Evolutionary conservation across 2,797 vertebrate genomes (phyloP), one percentile per base, ranked within the genome.

Genomic region (Halcyon smyrnensis): DNA sequence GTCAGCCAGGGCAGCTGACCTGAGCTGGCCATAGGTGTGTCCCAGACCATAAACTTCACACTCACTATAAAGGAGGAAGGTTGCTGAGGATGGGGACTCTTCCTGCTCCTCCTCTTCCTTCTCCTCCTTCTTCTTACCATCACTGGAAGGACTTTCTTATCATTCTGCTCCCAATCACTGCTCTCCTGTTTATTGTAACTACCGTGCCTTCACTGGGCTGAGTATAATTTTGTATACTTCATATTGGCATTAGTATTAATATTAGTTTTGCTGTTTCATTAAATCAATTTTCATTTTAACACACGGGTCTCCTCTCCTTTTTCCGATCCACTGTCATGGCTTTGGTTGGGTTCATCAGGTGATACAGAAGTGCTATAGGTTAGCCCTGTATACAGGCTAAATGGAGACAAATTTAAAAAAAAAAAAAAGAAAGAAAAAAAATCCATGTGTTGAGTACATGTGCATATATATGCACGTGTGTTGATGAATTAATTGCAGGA

Each of bases 381-480:
- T 39, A 28, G 24, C 25, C 36, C 16, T 8, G 5, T 25, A 62
- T 62, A 39, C 25, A 39, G 59, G 59, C 36, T 62, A 39, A 39
- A 62, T 8, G 36, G 36, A 39, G 59, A 39, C 15, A 62, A 27
- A 62, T 62, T 62, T 12, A 8, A 37, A 57, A 37, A 83, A 70
- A 36, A 36, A 15, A 8, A 45, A 39, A 32, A 70, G 4, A 4
- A n/a, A 43, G 68, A 14, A 8, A 48, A 43, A 28, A 74, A 56
- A 19, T 14, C 28, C 11, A 6, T 2, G 0, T 24, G 2, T 10
- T n/a, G n/a, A 46, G 11, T 63, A 67, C 0, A 6, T 0, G 5
- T 41, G 27, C 12, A 6, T 37, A 10, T 27, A 21, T 37, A 20
- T 8, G 7, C 13, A 4, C 16, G 24, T 18, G 34, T 81, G 39